Evolutionary conservation across 2,797 vertebrate genomes (phyloP), one percentile per base, ranked within the genome.

Genomic region (Phoeniculus purpureus): DNA sequence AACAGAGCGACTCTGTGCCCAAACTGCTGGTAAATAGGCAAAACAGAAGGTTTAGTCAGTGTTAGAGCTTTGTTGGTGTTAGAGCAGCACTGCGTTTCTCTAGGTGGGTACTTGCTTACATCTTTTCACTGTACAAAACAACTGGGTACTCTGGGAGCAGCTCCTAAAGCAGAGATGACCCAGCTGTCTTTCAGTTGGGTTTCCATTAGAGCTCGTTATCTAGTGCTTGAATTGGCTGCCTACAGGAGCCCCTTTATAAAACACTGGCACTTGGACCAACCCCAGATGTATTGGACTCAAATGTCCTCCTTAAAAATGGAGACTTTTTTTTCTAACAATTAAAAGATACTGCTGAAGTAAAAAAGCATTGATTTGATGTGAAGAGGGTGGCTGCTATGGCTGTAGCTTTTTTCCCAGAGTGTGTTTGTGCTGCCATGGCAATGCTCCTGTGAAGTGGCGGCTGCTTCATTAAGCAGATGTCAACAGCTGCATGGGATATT

Each of bases 401-500:
- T 88, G 68, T 90, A 83, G 56, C 45, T 54, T 89, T 87, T 67
- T 61, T 74, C 90, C 77, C 10, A 7, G 71, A n/a, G 67, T 87
- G 58, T 88, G 52, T 90, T 87, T 88, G 78, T 1, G 10, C 74
- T 91, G 54, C 75, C 70, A 26, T 78, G 81, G 87, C 80, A 81
- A 81, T 89, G 89, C 59, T 89, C 62, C 78, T 93, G 84, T 93
- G 91, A 89, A 93, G 85, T 73, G 82, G 66, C 67, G 83, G 73
- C 81, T 93, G 92, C 90, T 81, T 87, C 88, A 82, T 93, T 92
- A 94, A 85, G 90, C 93, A 94, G 85, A 80, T 89, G 84, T 94
- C 95, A 95, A 92, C 85, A 92, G 75, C 81, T 95, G 85, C 92
- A 88, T 88, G 92, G 87, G 82, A 91, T 94, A 94, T 94, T 92